phyloP scores from a whole-genome alignment of 2,888 invertebrate species.

The Cybosia mesomella region DNA sequence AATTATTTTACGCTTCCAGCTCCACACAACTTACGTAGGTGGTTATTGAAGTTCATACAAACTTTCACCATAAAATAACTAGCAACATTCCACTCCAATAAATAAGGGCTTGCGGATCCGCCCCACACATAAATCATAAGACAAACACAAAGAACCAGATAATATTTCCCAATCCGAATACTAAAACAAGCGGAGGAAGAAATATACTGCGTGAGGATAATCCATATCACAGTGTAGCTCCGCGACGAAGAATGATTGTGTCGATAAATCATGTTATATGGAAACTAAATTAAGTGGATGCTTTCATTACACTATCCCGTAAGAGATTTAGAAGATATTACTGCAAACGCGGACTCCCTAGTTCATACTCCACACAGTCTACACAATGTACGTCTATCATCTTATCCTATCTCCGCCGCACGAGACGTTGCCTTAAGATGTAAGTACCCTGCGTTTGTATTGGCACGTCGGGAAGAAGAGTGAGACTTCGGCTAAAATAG shows the following conservation, averaged over 20 bases:
- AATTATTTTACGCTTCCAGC: no score
- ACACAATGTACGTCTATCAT: no score
- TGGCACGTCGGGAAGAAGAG: no score
- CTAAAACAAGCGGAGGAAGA: conserved; percentile 6
- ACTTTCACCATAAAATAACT: conserved; percentile 4
- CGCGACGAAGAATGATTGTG: not conserved
- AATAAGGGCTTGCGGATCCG: conserved; percentile 5
- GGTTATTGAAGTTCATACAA: not conserved
- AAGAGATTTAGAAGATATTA: not conserved
- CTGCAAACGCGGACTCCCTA: not conserved
- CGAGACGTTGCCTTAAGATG: no score
- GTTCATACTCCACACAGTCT: not conserved
- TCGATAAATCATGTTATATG: conserved; percentile 12
- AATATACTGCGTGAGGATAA: conserved; percentile 9
- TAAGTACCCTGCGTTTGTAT: no score
- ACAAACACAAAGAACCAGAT: conserved; percentile 13
- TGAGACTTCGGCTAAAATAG: no score
- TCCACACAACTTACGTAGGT: not conserved
- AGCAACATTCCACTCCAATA: not conserved
- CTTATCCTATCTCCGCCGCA: no score
- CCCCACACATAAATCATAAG: conserved; percentile 13
- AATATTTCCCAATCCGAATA: conserved; percentile 11
- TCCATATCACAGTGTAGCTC: conserved; percentile 8
- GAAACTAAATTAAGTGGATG: not conserved
- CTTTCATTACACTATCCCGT: not conserved